A percentile compares a stretch with the other conserved stretches of the same genome.
These are phyloP conservation scores for Hemitrygon akajei DNA, from an alignment of 2,797 vertebrate genomes.

Conservation along the genomic window DNA sequence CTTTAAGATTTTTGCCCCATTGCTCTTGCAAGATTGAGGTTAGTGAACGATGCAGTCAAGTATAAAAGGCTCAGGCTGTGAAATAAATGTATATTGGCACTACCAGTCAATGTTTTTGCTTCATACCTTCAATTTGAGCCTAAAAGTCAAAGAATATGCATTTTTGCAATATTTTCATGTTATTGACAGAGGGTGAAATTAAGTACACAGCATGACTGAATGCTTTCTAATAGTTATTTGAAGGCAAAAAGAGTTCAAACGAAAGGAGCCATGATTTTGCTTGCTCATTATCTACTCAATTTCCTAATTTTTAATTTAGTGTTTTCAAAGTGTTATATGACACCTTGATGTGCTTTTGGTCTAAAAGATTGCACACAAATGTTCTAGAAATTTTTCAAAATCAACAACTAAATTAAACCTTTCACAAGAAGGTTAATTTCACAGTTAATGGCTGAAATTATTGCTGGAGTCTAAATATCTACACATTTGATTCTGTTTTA, in stretches of 20 bases:
- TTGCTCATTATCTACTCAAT: conserved; percentile 33
- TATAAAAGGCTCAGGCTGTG: conserved; percentile 62
- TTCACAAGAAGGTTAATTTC: background rate
- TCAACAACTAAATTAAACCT: background rate
- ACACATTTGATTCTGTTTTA: background rate
- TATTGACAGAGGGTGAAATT: conserved; percentile 25
- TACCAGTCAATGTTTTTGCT: conserved; percentile 45
- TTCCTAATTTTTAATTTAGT: conserved; percentile 31
- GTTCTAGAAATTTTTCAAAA: conserved; percentile 9
- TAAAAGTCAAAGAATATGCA: conserved; percentile 11
- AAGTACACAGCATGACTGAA: background rate
- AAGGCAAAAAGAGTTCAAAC: background rate
- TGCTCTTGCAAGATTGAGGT: conserved; percentile 63
- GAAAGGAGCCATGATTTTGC: conserved; percentile 11
- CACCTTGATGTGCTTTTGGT: background rate
- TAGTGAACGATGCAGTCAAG: conserved; percentile 64
- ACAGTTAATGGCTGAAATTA: conserved; percentile 5
- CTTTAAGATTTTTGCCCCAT: conserved; percentile 65
- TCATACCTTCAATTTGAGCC: conserved; percentile 46
- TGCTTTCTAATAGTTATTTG: conserved; percentile 8
- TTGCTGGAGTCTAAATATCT: conserved; percentile 16
- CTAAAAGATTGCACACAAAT: background rate
- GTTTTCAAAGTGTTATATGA: conserved; percentile 1
- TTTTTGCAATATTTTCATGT: conserved; percentile 19
- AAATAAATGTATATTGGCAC: conserved; percentile 51